Evolutionary conservation across 2,797 vertebrate genomes (phyloP).

Genomic region (Premnoplex brunnescens): DNA sequence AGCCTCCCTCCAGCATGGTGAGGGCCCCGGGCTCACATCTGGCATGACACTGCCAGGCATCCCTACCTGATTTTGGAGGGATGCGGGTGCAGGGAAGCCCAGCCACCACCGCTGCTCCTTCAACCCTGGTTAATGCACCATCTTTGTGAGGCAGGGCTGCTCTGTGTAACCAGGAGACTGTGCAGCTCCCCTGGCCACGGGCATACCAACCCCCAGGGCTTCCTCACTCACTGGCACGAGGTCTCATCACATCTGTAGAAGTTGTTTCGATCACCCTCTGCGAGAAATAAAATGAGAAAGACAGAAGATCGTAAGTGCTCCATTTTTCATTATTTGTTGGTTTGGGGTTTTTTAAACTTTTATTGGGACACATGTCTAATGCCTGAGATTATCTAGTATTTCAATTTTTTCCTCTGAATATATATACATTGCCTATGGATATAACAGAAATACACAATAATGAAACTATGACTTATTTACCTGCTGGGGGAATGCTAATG

Average conservation of each 20-base stretch:
- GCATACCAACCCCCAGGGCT: background rate
- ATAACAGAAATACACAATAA: background rate
- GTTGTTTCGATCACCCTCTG: background rate
- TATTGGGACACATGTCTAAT: background rate
- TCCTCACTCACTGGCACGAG: rapidly evolving
- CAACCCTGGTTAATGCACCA: rapidly evolving
- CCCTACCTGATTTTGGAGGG: background rate
- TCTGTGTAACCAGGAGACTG: background rate
- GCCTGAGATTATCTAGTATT: background rate
- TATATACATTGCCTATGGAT: background rate
- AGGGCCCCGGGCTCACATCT: rapidly evolving
- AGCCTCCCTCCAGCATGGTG: rapidly evolving
- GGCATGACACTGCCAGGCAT: rapidly evolving
- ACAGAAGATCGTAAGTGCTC: background rate
- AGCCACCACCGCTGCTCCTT: rapidly evolving
- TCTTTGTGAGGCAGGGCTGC: background rate
- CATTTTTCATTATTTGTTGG: background rate
- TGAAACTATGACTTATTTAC: background rate
- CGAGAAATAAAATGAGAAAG: background rate
- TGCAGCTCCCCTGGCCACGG: rapidly evolving
- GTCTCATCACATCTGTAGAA: background rate
- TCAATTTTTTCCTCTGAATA: background rate
- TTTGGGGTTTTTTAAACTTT: rapidly evolving
- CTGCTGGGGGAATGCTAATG: background rate
- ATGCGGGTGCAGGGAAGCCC: background rate